Evolutionary conservation across 2,888 invertebrate genomes (phyloP).

Genomic region (Mayetiola destructor): DNA sequence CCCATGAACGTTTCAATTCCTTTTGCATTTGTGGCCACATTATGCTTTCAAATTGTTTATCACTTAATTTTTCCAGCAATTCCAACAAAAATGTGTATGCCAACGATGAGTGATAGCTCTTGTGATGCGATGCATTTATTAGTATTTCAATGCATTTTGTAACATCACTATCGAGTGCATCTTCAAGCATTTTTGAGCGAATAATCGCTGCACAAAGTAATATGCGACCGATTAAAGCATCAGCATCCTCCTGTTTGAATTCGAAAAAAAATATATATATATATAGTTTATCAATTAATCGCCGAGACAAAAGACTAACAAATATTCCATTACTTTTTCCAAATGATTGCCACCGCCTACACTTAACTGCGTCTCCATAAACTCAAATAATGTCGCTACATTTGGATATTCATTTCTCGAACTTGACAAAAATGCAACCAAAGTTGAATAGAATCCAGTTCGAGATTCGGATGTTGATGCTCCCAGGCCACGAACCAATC

Average conservation of each 20-base stretch:
- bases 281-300: not conserved
- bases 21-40: constrained; percentile 47
- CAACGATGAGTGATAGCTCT: constrained; percentile 28
- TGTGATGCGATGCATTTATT: constrained; percentile 23
- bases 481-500: constrained; percentile 57
- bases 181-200: constrained; percentile 44
- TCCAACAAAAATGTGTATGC: constrained; percentile 47
- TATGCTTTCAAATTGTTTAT: constrained; percentile 36
- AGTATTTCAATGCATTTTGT: constrained; percentile 35
- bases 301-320: not conserved
- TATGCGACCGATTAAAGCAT: constrained; percentile 55
- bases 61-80: constrained; percentile 40
- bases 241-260: constrained; percentile 54
- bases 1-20: constrained; percentile 43
- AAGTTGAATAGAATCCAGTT: constrained; percentile 52
- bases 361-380: constrained; percentile 51
- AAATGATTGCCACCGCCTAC: constrained; percentile 37
- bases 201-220: constrained; percentile 55
- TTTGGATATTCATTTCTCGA: constrained; percentile 33
- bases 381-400: constrained; percentile 40
- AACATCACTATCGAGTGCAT: constrained; percentile 38
- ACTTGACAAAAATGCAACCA: constrained; percentile 44
- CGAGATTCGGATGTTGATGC: constrained; percentile 48
- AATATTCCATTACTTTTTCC: constrained; percentile 46
- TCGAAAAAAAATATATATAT: constrained; percentile 16